phyloP scores from a whole-genome alignment of 2,888 invertebrate species.

The Hyposoter dolosus region DNA sequence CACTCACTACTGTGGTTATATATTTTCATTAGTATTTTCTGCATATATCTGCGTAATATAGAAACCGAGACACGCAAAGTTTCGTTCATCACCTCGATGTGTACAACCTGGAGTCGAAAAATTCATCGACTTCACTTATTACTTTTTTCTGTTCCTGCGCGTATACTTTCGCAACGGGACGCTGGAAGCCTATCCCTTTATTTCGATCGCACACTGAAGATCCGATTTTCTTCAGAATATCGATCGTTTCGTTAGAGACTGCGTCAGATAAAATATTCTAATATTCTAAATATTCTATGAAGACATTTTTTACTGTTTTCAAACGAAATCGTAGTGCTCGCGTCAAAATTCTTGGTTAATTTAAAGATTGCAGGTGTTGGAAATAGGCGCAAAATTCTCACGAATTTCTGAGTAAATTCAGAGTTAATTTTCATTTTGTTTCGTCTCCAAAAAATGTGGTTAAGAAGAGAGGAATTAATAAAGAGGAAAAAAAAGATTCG shows the following conservation, averaged over 20 bases:
- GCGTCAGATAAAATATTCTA: too few relatives aligned
- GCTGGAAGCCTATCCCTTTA: neutral
- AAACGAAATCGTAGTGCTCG: too few relatives aligned
- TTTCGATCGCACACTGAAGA: neutral
- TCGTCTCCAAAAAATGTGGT: neutral
- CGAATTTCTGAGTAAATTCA: neutral
- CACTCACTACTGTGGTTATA: slow-evolving; percentile 17
- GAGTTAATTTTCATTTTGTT: neutral
- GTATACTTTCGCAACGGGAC: too few relatives aligned
- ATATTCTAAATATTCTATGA: too few relatives aligned
- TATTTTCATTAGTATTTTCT: slow-evolving; percentile 19
- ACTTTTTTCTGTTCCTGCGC: neutral
- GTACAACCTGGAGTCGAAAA: neutral
- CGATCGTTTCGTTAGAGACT: too few relatives aligned
- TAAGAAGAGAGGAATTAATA: neutral
- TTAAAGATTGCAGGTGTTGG: too few relatives aligned
- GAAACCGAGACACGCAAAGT: neutral
- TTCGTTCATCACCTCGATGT: neutral
- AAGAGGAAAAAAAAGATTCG: slow-evolving; percentile 16
- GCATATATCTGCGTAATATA: slow-evolving; percentile 1
- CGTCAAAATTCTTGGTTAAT: too few relatives aligned
- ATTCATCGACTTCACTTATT: neutral
- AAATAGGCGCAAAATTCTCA: neutral
- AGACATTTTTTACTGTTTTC: too few relatives aligned
- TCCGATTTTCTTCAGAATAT: too few relatives aligned